A percentile compares a stretch with the other conserved stretches of the same genome.
Evolutionary conservation across 2,888 invertebrate genomes (phyloP).

Genomic region (Torymus auratus): DNA sequence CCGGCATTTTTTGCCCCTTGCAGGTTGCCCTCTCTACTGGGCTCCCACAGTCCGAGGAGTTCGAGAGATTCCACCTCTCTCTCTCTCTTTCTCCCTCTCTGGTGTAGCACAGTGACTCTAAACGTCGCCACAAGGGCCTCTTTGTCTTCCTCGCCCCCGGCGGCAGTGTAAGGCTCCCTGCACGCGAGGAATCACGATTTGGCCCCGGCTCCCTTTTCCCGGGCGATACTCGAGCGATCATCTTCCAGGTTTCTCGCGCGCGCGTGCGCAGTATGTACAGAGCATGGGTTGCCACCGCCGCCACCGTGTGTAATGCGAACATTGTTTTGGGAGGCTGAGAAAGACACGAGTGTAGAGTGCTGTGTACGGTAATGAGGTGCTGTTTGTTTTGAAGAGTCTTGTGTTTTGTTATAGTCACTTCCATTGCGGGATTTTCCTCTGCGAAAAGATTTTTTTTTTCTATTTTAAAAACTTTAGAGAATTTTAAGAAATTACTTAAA

Average conservation of each 20-base stretch:
- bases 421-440: no score
- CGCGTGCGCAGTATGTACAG: no score
- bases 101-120: neutral
- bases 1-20: neutral
- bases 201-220: neutral
- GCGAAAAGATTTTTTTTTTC: no score
- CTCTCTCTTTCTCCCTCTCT: neutral
- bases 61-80: neutral
- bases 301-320: no score
- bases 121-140: conserved; percentile 28
- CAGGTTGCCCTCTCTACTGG: neutral
- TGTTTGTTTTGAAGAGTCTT: no score
- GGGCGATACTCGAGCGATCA: neutral
- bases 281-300: no score
- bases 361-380: neutral
- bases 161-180: neutral
- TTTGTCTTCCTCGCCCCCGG: conserved; percentile 31
- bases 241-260: no score
- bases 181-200: conserved; percentile 33
- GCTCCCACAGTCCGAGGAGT: neutral
- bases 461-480: no score
- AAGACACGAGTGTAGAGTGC: no score
- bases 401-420: no score
- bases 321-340: neutral
- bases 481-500: no score